These are phyloP conservation scores for Melanostoma scalare DNA, from an alignment of 2,888 invertebrate species.

Conservation along the genomic window DNA sequence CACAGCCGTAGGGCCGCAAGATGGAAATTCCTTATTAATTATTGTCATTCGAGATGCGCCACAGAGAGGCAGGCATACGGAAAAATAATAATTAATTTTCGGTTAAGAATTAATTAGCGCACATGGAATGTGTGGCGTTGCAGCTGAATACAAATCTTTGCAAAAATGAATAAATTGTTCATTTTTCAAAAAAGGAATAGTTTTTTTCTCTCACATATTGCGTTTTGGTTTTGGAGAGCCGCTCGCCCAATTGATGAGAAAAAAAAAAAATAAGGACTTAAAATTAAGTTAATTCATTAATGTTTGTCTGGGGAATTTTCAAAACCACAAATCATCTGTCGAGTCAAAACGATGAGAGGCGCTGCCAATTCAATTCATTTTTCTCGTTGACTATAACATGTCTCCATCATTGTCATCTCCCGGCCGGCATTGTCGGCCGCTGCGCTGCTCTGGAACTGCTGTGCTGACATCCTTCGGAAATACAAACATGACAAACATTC, in stretches of 20 bases:
- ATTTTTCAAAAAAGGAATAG: slow-evolving; percentile 17
- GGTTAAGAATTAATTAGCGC: slow-evolving; percentile 67
- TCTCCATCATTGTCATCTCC: slow-evolving; percentile 66
- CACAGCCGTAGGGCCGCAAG: slow-evolving; percentile 37
- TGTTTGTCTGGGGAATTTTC: slow-evolving; percentile 57
- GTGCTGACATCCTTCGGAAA: slow-evolving; percentile 52
- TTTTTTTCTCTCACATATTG: neutral
- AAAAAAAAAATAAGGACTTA: slow-evolving; percentile 8
- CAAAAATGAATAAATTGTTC: slow-evolving; percentile 37
- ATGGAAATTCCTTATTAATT: slow-evolving; percentile 72
- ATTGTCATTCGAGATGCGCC: slow-evolving; percentile 59
- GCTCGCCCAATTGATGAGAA: neutral
- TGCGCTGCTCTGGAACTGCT: neutral
- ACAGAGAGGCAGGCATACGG: slow-evolving; percentile 26
- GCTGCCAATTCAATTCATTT: slow-evolving; percentile 71
- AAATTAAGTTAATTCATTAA: slow-evolving; percentile 59
- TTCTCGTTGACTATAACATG: slow-evolving; percentile 57
- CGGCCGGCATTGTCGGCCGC: neutral
- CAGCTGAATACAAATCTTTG: slow-evolving; percentile 34
- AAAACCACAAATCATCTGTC: slow-evolving; percentile 70
- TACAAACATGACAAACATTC: slow-evolving; percentile 61
- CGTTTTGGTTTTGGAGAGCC: neutral
- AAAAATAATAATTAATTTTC: slow-evolving; percentile 70
- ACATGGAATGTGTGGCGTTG: slow-evolving; percentile 51
- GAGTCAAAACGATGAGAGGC: slow-evolving; percentile 67